Conservation (phyloP, 2,888 invertebrate genomes). For the Thera britannica region DNA sequence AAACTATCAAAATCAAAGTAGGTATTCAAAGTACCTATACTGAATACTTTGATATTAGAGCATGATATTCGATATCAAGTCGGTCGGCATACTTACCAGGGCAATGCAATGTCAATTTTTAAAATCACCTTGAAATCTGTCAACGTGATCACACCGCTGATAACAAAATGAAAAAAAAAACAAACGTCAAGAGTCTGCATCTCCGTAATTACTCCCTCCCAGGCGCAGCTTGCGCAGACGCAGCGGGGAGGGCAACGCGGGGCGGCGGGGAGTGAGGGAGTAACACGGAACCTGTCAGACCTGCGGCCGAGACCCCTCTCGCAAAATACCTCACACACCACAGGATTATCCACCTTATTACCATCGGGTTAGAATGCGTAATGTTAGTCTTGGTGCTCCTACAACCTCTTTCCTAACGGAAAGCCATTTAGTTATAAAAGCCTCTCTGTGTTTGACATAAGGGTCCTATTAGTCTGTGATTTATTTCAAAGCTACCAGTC, state of each 20-base stretch:
- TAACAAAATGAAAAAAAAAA: conserved; percentile 8
- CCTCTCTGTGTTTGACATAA: conserved; percentile 67
- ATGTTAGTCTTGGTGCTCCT: conserved; percentile 44
- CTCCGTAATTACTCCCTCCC: conserved; percentile 51
- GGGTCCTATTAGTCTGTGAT: conserved; percentile 64
- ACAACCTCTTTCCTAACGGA: conserved; percentile 60
- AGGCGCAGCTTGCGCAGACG: conserved; percentile 62
- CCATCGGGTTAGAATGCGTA: background rate
- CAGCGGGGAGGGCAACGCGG: conserved; percentile 46
- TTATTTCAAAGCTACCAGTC: conserved; percentile 30
- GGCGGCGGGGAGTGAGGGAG: conserved; percentile 56
- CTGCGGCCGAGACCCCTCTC: conserved; percentile 70
- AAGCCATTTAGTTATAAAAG: conserved; percentile 68
- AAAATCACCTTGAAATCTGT: conserved; percentile 1
- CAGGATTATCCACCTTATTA: conserved; percentile 45
- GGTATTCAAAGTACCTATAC: too few species aligned
- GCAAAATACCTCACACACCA: conserved; percentile 66
- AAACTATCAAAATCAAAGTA: too few species aligned
- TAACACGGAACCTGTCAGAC: conserved; percentile 83
- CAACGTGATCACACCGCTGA: background rate
- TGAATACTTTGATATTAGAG: too few species aligned
- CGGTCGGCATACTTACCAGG: background rate
- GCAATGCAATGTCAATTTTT: background rate
- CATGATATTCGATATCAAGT: background rate
- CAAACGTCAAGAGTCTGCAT: conserved; percentile 43